phyloP scores from a whole-genome alignment of 2,888 invertebrate genomes.

The Chrysotoxum bicinctum region DNA sequence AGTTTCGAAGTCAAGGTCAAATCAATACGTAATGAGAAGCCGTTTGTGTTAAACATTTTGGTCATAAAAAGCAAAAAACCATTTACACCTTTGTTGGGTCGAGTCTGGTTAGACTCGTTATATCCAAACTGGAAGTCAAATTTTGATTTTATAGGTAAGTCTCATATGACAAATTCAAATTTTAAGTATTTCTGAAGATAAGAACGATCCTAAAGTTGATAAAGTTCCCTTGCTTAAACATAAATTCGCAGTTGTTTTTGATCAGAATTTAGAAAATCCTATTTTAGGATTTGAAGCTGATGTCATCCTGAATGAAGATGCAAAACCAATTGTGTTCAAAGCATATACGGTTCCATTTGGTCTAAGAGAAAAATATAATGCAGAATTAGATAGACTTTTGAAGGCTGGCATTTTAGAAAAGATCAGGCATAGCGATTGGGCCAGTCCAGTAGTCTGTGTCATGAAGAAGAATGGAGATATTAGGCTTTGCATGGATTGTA shows the following conservation, averaged over 20 bases:
- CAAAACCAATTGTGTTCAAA: constrained; percentile 28
- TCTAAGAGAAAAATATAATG: constrained; percentile 13
- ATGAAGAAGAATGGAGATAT: constrained; percentile 21
- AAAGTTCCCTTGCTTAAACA: too few species aligned
- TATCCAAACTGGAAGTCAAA: too few species aligned
- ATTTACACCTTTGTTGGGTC: too few species aligned
- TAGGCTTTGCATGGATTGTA: constrained; percentile 26
- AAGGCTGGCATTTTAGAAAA: constrained; percentile 19
- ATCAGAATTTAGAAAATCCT: constrained; percentile 34
- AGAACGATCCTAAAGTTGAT: too few species aligned
- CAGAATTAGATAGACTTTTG: constrained; percentile 6
- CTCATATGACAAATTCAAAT: too few species aligned
- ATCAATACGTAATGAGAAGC: too few species aligned
- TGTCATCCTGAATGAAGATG: constrained; percentile 23
- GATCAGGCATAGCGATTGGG: constrained; percentile 10
- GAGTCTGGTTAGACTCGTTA: too few species aligned
- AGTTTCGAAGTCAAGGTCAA: too few species aligned
- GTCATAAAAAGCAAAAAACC: too few species aligned
- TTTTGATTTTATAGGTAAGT: too few species aligned
- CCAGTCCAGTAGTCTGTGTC: constrained; percentile 17
- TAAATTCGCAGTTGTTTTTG: constrained; percentile 1
- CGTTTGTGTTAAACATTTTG: too few species aligned
- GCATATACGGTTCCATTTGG: constrained; percentile 10
- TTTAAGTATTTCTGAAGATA: too few species aligned
- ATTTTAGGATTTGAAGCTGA: constrained; percentile 29